These are phyloP conservation scores for Microplitis manilae DNA, from an alignment of 2,888 invertebrate genomes.

Conservation along the genomic window DNA sequence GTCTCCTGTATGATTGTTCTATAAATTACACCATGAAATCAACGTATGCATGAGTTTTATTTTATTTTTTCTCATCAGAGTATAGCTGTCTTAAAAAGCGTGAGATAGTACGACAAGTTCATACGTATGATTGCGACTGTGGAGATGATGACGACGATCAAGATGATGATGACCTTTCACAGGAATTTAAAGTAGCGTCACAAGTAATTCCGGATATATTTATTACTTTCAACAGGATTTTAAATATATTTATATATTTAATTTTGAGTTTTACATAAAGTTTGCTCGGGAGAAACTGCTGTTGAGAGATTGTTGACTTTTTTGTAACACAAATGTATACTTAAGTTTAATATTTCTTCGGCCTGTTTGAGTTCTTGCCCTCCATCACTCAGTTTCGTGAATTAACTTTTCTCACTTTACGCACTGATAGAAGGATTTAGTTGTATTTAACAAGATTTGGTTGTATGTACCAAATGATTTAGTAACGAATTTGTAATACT, in stretches of 20 bases:
- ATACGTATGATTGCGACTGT: constrained; percentile 18
- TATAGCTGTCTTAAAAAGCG: background rate
- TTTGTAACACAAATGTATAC: background rate
- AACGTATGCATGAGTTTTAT: constrained; percentile 2
- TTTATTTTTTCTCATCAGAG: background rate
- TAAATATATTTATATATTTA: constrained; percentile 12
- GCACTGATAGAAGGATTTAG: too few relatives aligned
- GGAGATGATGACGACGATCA: background rate
- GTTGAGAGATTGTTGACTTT: background rate
- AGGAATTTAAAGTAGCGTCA: constrained; percentile 21
- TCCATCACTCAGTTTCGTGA: too few relatives aligned
- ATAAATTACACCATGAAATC: background rate
- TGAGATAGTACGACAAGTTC: constrained; percentile 21
- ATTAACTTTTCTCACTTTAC: background rate
- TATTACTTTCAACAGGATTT: constrained; percentile 23
- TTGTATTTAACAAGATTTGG: too few relatives aligned
- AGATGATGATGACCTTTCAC: constrained; percentile 35
- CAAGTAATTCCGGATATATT: constrained; percentile 25
- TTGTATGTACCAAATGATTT: too few relatives aligned
- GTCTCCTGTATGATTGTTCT: constrained; percentile 1
- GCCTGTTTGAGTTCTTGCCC: too few relatives aligned
- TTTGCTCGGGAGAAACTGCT: background rate
- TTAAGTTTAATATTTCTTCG: background rate
- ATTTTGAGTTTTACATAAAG: background rate
- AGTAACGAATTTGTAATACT: too few relatives aligned